A percentile compares a stretch with the other conserved stretches of the same genome.
phyloP scores from a whole-genome alignment of 2,113 vertebrate species.

The Pandion haliaetus region DNA sequence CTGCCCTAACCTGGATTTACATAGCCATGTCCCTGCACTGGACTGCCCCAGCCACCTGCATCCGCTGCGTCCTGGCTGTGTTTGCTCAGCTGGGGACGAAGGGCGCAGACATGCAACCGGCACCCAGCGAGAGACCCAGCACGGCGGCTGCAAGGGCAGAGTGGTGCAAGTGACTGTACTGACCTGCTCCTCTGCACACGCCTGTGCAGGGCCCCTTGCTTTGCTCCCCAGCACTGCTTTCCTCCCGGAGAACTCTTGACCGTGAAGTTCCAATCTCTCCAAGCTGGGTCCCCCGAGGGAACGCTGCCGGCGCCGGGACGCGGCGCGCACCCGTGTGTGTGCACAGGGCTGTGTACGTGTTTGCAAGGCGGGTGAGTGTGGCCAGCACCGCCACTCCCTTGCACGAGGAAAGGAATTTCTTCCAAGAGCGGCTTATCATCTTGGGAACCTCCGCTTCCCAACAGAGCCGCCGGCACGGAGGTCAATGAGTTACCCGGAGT shows the following conservation, averaged over 20 bases:
- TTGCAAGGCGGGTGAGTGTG: background rate
- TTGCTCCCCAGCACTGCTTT: background rate
- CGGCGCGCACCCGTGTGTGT: background rate
- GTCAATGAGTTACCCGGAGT: slow-evolving; percentile 32
- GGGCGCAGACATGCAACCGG: background rate
- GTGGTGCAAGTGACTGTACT: background rate
- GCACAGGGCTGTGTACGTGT: background rate
- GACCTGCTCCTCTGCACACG: slow-evolving; percentile 1
- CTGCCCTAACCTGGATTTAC: background rate
- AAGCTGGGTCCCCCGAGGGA: background rate
- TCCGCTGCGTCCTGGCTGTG: rapidly evolving
- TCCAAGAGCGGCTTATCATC: slow-evolving; percentile 33
- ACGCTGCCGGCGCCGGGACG: background rate
- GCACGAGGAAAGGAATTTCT: background rate
- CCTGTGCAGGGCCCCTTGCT: background rate
- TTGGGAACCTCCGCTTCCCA: slow-evolving; percentile 51
- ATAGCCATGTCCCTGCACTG: background rate
- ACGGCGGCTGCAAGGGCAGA: background rate
- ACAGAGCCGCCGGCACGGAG: background rate
- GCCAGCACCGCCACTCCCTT: slow-evolving; percentile 18
- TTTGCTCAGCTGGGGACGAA: background rate
- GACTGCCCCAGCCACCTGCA: background rate
- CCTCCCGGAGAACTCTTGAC: background rate
- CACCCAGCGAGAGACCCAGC: background rate
- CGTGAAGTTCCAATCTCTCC: background rate